Evolutionary conservation across 2,113 vertebrate species (phyloP).

Genomic region (Cryptoleucopteryx plumbea): DNA sequence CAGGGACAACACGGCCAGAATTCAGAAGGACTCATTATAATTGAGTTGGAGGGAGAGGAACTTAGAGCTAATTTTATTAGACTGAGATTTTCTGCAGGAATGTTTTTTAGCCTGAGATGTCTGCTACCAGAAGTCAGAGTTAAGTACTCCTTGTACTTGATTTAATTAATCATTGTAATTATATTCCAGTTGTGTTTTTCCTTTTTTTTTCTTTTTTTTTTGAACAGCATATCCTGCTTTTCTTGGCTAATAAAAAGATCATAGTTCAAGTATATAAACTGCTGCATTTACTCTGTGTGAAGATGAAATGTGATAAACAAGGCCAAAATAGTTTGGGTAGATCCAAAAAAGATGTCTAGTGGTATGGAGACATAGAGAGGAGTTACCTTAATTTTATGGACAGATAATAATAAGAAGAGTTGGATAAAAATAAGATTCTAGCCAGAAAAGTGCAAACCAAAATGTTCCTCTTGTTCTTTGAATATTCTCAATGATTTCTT

Average conservation of each 20-base stretch:
- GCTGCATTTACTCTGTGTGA: background rate
- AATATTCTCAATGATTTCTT: background rate
- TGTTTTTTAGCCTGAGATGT: background rate
- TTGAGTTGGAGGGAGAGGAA: background rate
- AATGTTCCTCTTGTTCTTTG: background rate
- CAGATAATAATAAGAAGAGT: background rate
- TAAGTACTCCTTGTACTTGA: background rate
- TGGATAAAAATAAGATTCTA: background rate
- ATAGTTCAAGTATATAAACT: background rate
- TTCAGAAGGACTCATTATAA: background rate
- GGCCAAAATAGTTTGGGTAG: background rate
- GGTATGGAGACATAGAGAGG: background rate
- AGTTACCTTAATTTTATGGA: background rate
- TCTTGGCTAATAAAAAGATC: background rate
- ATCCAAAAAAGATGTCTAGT: background rate
- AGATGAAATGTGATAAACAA: background rate
- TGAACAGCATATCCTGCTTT: background rate
- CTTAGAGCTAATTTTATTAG: background rate
- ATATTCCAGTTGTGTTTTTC: background rate
- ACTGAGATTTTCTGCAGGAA: background rate
- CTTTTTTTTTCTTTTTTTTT: background rate
- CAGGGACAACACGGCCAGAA: background rate
- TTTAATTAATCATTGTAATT: background rate
- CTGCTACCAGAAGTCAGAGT: background rate
- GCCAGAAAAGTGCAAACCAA: background rate